These are phyloP conservation scores for Rhinophrynus dorsalis DNA, from an alignment of 2,797 vertebrate genomes.

Conservation along the genomic window DNA sequence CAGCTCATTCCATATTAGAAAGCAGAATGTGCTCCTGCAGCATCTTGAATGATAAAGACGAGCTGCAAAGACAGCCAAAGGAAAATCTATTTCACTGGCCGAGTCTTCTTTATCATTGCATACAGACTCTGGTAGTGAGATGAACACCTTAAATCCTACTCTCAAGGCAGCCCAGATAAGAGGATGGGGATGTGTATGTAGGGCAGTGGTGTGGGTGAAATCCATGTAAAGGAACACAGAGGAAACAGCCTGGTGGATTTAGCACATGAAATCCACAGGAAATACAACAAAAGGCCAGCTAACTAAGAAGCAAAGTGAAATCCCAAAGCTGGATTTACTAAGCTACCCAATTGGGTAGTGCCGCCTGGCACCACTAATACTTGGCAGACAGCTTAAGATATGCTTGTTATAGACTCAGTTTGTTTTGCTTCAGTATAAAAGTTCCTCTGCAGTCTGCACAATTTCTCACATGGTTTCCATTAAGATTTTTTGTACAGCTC, in stretches of 20 bases:
- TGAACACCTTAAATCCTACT: constrained; percentile 1
- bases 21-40: neutral
- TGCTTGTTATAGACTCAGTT: constrained; percentile 3
- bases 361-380: constrained; percentile 32
- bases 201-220: neutral
- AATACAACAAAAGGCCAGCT: constrained; percentile 42
- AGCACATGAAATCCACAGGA: constrained; percentile 46
- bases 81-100: neutral
- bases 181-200: neutral
- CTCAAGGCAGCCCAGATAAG: neutral
- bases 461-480: neutral
- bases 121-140: neutral
- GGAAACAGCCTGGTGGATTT: constrained; percentile 13
- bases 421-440: neutral
- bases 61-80: neutral
- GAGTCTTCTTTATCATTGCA: constrained; percentile 2
- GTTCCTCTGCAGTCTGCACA: neutral
- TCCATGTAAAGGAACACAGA: neutral
- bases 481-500: neutral
- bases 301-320: constrained; percentile 47
- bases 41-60: neutral
- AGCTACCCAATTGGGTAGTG: constrained; percentile 29
- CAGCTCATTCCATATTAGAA: neutral
- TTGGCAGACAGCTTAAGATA: neutral
- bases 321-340: constrained; percentile 41